Conservation (phyloP, 1,140 invertebrate genomes). For the Leptinotarsa defecta region DNA sequence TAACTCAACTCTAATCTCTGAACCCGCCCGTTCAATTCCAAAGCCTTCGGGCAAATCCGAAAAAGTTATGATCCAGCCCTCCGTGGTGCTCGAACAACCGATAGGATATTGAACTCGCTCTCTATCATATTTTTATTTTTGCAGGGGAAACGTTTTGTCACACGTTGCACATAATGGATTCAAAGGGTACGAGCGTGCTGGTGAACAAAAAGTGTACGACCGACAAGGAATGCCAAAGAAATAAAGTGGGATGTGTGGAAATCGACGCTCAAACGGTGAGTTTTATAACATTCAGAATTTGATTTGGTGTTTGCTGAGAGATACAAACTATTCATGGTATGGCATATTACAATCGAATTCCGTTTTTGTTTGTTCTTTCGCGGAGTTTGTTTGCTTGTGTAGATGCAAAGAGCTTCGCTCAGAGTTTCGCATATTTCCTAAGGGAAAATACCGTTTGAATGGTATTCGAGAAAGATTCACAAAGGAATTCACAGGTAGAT, state of each 20-base stretch:
- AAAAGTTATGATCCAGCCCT: background rate
- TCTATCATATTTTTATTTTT: constrained; percentile 33
- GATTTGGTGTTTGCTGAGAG: constrained; percentile 33
- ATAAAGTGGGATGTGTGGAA: constrained; percentile 66
- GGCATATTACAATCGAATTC: constrained; percentile 3
- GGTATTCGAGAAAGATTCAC: background rate
- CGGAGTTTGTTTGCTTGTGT: background rate
- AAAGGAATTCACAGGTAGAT: too few relatives aligned
- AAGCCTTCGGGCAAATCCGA: background rate
- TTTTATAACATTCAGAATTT: constrained; percentile 19
- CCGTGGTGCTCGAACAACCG: background rate
- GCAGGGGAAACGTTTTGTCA: constrained; percentile 66
- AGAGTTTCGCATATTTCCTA: background rate
- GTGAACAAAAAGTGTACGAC: constrained; percentile 70
- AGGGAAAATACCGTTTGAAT: background rate
- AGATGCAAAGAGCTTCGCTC: too few relatives aligned
- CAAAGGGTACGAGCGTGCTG: constrained; percentile 65
- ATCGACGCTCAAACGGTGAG: constrained; percentile 67
- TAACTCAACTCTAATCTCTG: too few relatives aligned
- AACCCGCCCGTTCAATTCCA: too few relatives aligned
- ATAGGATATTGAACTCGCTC: constrained; percentile 10
- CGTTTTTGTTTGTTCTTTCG: constrained; percentile 3
- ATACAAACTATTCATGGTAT: constrained; percentile 16
- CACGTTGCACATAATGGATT: constrained; percentile 69
- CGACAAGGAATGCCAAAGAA: constrained; percentile 63